Evolutionary conservation across 2,888 invertebrate species (phyloP).

Genomic region (Drosophila emarginata): DNA sequence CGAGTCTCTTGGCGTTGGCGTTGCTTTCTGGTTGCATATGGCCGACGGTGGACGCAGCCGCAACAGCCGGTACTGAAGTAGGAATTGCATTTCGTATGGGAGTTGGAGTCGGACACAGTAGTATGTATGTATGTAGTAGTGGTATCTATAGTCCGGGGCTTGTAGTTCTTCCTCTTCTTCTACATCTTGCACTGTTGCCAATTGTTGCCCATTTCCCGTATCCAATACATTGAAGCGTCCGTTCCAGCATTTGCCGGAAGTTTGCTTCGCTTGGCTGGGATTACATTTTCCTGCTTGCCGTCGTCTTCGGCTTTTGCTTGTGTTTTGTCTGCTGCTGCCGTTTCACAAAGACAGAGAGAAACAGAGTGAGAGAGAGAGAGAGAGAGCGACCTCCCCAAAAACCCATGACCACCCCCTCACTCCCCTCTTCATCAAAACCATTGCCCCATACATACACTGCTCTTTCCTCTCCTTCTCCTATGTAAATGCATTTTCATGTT

Average conservation of each 20-base stretch:
- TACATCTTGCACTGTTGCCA: constrained; percentile 58
- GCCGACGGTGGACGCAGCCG: constrained; percentile 14
- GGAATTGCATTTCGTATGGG: background rate
- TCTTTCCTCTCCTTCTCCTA: constrained; percentile 30
- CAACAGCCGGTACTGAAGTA: constrained; percentile 1
- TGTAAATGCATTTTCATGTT: constrained; percentile 77
- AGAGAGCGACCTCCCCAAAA: background rate
- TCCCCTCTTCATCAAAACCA: too few species aligned
- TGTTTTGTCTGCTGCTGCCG: constrained; percentile 26
- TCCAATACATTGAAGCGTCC: constrained; percentile 75
- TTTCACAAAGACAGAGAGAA: background rate
- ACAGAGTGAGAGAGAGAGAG: background rate
- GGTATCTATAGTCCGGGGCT: constrained; percentile 3
- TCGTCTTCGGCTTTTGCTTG: constrained; percentile 34
- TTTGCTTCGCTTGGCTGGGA: constrained; percentile 75
- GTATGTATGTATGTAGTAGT: background rate
- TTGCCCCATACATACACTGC: background rate
- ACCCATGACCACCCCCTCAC: too few species aligned
- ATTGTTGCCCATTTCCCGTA: constrained; percentile 73
- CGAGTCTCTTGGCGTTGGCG: background rate
- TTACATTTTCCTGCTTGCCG: constrained; percentile 73
- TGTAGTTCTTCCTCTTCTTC: constrained; percentile 11
- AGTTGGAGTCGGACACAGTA: background rate
- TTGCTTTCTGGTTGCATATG: constrained; percentile 26
- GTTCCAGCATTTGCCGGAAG: constrained; percentile 73